Conservation (phyloP, 2,797 vertebrate genomes). For the Rhadinocentrus ornatus region DNA sequence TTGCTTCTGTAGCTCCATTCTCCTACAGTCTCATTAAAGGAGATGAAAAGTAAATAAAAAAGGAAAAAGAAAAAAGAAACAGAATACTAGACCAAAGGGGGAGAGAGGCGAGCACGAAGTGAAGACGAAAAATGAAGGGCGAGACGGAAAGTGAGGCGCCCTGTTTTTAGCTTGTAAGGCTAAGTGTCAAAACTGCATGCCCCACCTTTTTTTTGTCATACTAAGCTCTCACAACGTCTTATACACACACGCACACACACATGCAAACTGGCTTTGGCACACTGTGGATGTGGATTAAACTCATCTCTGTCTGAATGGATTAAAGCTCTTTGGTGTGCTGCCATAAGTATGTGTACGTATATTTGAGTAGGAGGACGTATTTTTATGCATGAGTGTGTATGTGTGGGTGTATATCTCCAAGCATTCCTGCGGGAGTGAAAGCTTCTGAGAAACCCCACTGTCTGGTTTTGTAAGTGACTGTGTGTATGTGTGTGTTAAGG, state of each 20-base stretch:
- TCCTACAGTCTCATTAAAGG: constrained; percentile 21
- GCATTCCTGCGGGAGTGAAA: constrained; percentile 45
- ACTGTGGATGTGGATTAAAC: constrained; percentile 70
- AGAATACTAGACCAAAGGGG: constrained; percentile 38
- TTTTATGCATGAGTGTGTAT: constrained; percentile 14
- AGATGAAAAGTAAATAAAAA: constrained; percentile 23
- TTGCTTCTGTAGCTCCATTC: constrained; percentile 34
- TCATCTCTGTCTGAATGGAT: constrained; percentile 68
- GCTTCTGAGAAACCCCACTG: constrained; percentile 54
- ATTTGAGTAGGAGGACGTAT: constrained; percentile 55
- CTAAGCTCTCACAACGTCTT: constrained; percentile 59
- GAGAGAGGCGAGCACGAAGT: constrained; percentile 27
- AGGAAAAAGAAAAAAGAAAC: constrained; percentile 32
- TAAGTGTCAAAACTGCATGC: constrained; percentile 57
- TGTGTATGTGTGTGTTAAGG: constrained; percentile 12
- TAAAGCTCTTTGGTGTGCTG: constrained; percentile 64
- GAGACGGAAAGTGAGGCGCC: constrained; percentile 26
- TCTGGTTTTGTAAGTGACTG: constrained; percentile 42
- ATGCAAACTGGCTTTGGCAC: constrained; percentile 46
- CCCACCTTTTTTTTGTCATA: constrained; percentile 63
- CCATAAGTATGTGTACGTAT: constrained; percentile 58
- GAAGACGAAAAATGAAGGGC: constrained; percentile 22
- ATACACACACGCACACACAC: constrained; percentile 16
- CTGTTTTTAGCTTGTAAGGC: constrained; percentile 60
- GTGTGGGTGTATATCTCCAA: constrained; percentile 31